These are phyloP conservation scores for Macropodus opercularis DNA, from an alignment of 2,797 vertebrate species.

Conservation along the genomic window DNA sequence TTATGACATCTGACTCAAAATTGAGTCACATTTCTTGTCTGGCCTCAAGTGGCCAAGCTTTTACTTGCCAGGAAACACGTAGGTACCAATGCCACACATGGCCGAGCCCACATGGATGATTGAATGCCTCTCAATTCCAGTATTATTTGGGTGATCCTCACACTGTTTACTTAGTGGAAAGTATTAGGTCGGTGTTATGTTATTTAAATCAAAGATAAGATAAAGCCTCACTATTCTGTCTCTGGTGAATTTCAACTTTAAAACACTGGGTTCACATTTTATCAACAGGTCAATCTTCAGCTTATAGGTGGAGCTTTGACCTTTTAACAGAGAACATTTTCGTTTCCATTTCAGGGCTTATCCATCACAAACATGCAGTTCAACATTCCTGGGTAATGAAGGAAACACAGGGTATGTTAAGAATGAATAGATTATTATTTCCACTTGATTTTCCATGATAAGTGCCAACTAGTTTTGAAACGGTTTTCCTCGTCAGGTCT, in stretches of 20 bases:
- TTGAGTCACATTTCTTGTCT: too few relatives aligned
- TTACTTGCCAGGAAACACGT: too few relatives aligned
- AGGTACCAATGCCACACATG: too few relatives aligned
- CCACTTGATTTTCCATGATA: neutral
- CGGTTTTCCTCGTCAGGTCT: neutral
- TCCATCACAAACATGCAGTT: constrained; percentile 14
- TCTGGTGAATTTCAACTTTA: neutral
- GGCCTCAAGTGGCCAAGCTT: too few relatives aligned
- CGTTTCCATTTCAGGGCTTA: neutral
- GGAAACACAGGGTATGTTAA: constrained; percentile 10
- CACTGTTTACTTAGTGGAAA: too few relatives aligned
- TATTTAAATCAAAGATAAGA: neutral
- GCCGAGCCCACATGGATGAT: too few relatives aligned
- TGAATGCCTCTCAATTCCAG: too few relatives aligned
- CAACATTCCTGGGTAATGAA: constrained; percentile 55
- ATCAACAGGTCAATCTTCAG: constrained; percentile 7
- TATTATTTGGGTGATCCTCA: too few relatives aligned
- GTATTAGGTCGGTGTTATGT: neutral
- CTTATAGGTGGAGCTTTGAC: constrained; percentile 21
- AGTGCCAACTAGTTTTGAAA: neutral
- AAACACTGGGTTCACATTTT: constrained; percentile 5
- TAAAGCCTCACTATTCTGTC: neutral
- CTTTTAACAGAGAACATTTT: constrained; percentile 1
- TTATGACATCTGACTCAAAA: too few relatives aligned
- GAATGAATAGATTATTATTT: constrained; percentile 17